Percentiles rank a stretch among this genome's conserved stretches.
Conservation (phyloP, 2,797 vertebrate genomes). For the Catamblyrhynchus diadema region DNA sequence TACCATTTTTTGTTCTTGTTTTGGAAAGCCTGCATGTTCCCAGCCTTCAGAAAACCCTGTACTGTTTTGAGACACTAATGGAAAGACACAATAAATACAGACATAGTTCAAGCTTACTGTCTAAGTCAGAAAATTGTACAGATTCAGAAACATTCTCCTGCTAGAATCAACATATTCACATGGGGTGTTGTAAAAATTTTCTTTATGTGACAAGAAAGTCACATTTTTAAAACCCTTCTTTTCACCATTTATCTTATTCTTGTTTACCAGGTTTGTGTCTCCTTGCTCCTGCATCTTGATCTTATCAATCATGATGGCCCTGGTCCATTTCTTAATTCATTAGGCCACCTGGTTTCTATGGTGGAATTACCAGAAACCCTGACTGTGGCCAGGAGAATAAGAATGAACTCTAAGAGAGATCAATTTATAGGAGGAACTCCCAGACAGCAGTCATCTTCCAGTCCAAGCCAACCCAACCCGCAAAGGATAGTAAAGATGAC, state of each 20-base stretch:
- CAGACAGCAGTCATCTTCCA: background rate
- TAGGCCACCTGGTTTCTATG: background rate
- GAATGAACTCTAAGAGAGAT: background rate
- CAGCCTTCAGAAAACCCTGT: background rate
- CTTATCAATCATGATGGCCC: background rate
- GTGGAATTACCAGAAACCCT: background rate
- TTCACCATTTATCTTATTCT: background rate
- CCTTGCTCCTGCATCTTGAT: background rate
- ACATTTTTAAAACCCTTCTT: background rate
- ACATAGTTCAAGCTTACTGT: background rate
- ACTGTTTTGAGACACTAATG: background rate
- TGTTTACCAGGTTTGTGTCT: background rate
- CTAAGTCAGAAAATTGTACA: too few species aligned
- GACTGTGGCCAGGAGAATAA: background rate
- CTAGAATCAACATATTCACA: background rate
- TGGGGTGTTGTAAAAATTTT: background rate
- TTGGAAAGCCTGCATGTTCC: background rate
- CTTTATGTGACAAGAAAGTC: background rate
- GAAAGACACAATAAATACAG: background rate
- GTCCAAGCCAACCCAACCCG: background rate
- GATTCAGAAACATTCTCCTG: background rate
- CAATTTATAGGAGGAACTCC: background rate
- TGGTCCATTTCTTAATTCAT: background rate
- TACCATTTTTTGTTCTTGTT: background rate
- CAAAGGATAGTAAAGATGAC: background rate